These are phyloP conservation scores for Enteromius afrohamiltoni DNA, from an alignment of 2,797 vertebrate species.

Conservation along the genomic window DNA sequence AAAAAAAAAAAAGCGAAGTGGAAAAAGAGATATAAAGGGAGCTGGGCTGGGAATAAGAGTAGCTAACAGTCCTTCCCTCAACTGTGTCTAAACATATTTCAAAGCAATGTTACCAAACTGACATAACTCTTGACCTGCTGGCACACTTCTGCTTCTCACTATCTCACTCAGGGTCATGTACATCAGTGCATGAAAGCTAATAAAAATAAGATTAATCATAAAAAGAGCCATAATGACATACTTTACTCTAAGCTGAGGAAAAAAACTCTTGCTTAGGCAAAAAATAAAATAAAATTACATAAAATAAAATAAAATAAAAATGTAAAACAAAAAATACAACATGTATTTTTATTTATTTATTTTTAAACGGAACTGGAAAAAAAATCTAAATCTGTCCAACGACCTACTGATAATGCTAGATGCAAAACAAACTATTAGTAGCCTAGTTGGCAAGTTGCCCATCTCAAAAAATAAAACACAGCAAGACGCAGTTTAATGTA, in stretches of 20 bases:
- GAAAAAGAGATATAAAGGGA: constrained; percentile 53
- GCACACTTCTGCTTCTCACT: background rate
- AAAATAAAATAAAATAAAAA: background rate
- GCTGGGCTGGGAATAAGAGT: constrained; percentile 45
- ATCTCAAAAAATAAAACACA: background rate
- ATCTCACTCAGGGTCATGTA: constrained; percentile 6
- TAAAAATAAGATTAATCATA: background rate
- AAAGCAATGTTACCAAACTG: constrained; percentile 20
- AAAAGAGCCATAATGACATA: background rate
- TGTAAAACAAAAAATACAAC: background rate
- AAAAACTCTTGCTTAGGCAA: background rate
- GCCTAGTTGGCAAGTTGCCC: background rate
- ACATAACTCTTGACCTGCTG: constrained; percentile 2
- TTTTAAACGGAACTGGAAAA: background rate
- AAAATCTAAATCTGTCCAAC: background rate
- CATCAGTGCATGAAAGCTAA: constrained; percentile 12
- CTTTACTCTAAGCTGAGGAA: background rate
- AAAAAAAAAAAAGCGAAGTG: constrained; percentile 48
- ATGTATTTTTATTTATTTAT: background rate
- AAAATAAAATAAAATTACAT: background rate
- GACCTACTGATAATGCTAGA: background rate
- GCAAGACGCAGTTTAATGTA: background rate
- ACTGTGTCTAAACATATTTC: constrained; percentile 33
- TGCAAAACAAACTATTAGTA: background rate
- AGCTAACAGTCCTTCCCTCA: constrained; percentile 23